A percentile compares a stretch with the other conserved stretches of the same genome.
Evolutionary conservation across 92 coral and sea anemone genomes (phyloP).

Genomic region (Epizoanthus fatuus): DNA sequence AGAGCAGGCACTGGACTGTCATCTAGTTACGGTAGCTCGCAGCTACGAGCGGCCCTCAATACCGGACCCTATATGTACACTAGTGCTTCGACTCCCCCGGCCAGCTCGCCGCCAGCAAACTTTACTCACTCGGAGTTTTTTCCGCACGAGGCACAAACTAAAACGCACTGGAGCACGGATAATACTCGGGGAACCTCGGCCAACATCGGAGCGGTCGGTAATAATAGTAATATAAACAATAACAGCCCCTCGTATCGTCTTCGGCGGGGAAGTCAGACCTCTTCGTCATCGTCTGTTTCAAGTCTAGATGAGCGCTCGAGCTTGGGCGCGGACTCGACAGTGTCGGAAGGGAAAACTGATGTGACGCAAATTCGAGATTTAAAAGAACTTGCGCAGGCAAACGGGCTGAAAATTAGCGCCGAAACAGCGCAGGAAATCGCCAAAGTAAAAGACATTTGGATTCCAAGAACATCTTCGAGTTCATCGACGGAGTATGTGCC

Average conservation of each 20-base stretch:
- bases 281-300: constrained; percentile 97
- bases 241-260: constrained; percentile 60
- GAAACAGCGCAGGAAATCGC: constrained; percentile 93
- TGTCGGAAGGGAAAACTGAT: constrained; percentile 88
- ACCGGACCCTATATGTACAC: constrained; percentile 67
- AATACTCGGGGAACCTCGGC: constrained; percentile 63
- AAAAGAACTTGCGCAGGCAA: constrained; percentile 94
- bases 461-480: constrained; percentile 34
- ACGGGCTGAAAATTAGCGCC: constrained; percentile 93
- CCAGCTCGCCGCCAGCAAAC: constrained; percentile 64
- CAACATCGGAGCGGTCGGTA: constrained; percentile 23
- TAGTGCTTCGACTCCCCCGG: constrained; percentile 42
- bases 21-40: constrained; percentile 55
- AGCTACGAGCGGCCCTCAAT: constrained; percentile 56
- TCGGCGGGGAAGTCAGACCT: constrained; percentile 91
- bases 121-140: constrained; percentile 88
- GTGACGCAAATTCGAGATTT: constrained; percentile 94
- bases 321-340: constrained; percentile 86
- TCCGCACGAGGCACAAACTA: constrained; percentile 91
- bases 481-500: constrained; percentile 52
- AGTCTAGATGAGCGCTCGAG: constrained; percentile 95
- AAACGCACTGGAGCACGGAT: constrained; percentile 80
- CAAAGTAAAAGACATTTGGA: constrained; percentile 77
- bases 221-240: constrained; percentile 25
- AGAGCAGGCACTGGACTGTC: constrained; percentile 46